These are phyloP conservation scores for Psittacula cyanocephala DNA, from an alignment of 2,113 vertebrate species.

Conservation along the genomic window DNA sequence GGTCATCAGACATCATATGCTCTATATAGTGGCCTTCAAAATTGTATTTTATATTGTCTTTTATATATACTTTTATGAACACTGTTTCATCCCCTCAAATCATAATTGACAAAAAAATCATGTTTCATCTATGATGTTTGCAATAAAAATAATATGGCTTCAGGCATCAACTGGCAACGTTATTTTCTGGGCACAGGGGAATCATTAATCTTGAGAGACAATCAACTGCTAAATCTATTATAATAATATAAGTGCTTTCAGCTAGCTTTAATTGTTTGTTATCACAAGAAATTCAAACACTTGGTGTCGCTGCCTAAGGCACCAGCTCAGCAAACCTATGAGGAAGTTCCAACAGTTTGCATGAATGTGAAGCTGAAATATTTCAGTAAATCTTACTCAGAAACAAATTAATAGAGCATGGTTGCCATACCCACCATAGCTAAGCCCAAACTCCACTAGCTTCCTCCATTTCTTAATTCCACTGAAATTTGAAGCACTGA, in stretches of 20 bases:
- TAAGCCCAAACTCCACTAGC: background rate
- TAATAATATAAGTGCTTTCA: background rate
- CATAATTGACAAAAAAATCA: background rate
- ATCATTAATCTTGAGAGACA: conserved; percentile 32
- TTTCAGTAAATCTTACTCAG: background rate
- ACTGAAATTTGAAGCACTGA: background rate
- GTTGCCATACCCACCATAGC: background rate
- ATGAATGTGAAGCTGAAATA: background rate
- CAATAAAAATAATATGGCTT: conserved; percentile 15
- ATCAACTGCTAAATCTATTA: conserved; percentile 43
- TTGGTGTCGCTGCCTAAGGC: background rate
- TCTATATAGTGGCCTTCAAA: background rate
- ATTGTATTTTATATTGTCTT: background rate
- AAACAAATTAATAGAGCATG: background rate
- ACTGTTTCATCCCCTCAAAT: background rate
- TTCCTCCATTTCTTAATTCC: background rate
- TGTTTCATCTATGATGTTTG: conserved; percentile 2
- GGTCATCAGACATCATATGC: background rate
- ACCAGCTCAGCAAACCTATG: background rate
- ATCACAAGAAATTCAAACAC: background rate
- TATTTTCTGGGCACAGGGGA: background rate
- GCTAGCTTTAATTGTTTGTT: conserved; percentile 13
- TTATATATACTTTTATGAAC: background rate
- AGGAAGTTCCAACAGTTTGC: background rate
- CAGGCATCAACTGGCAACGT: conserved; percentile 4